phyloP scores from a whole-genome alignment of 1,140 invertebrate species.

The Drosophila murphyi region DNA sequence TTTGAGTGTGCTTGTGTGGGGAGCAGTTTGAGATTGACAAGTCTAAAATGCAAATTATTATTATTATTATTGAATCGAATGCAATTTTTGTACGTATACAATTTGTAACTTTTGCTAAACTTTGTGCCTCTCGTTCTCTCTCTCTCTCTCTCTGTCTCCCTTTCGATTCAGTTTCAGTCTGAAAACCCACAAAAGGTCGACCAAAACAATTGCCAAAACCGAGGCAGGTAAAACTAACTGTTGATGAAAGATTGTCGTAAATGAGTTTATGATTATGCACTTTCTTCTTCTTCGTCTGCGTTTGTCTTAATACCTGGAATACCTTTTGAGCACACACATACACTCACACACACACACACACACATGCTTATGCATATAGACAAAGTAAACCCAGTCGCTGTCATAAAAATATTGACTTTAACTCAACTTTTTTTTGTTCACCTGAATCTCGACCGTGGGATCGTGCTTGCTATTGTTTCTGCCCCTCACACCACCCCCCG shows the following conservation, averaged over 20 bases:
- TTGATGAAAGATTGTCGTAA: conserved; percentile 19
- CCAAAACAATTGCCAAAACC: background rate
- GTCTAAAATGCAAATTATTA: no score
- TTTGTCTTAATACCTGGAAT: conserved; percentile 42
- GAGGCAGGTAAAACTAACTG: conserved; percentile 10
- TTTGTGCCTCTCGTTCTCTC: background rate
- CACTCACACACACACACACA: background rate
- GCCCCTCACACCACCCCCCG: background rate
- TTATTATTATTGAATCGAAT: no score
- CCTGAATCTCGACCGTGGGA: conserved; percentile 19
- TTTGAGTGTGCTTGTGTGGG: no score
- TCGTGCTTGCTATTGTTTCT: conserved; percentile 2
- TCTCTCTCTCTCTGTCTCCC: background rate
- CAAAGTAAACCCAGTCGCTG: conserved; percentile 41
- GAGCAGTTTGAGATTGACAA: no score
- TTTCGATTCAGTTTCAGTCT: background rate
- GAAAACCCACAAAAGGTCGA: conserved; percentile 12
- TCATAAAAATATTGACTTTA: conserved; percentile 75
- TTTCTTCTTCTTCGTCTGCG: conserved; percentile 38
- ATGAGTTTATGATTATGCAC: conserved; percentile 61
- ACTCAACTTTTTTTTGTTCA: conserved; percentile 6
- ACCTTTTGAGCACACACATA: conserved; percentile 3
- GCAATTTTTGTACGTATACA: background rate
- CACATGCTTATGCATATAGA: conserved; percentile 4
- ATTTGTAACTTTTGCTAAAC: background rate